These are phyloP conservation scores for Nannoperca australis DNA, from an alignment of 2,797 vertebrate genomes.

Conservation along the genomic window DNA sequence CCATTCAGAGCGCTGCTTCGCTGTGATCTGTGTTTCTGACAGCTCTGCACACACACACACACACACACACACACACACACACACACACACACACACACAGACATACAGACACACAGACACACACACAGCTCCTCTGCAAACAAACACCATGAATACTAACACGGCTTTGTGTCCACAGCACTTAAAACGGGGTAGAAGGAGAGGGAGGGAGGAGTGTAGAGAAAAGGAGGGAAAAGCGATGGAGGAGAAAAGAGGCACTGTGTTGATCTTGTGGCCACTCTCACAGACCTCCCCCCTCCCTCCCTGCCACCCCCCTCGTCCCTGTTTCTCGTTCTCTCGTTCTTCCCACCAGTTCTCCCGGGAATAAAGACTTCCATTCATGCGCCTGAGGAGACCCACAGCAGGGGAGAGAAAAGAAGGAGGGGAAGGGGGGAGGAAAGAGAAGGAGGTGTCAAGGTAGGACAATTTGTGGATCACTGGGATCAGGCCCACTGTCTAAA, in stretches of 20 bases:
- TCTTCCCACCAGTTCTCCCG: conserved; percentile 85
- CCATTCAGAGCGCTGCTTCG: conserved; percentile 87
- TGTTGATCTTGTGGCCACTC: conserved; percentile 84
- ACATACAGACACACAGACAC: conserved; percentile 64
- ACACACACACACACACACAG: conserved; percentile 53
- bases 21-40: conserved; percentile 88
- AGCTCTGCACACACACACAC: conserved; percentile 72
- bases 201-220: conserved; percentile 37
- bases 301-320: conserved; percentile 42
- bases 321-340: conserved; percentile 78
- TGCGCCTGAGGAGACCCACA: conserved; percentile 82
- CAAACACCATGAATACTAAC: conserved; percentile 92
- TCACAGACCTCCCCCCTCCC: conserved; percentile 63
- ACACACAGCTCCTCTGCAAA: conserved; percentile 90
- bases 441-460: conserved; percentile 82
- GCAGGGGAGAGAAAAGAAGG: conserved; percentile 80
- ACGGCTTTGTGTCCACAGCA: conserved; percentile 84
- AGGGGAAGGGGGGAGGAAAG: conserved; percentile 63
- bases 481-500: conserved; percentile 66
- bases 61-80: conserved; percentile 57
- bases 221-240: conserved; percentile 73
- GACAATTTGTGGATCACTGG: conserved; percentile 75
- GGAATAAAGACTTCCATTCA: conserved; percentile 90
- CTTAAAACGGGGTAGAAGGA: conserved; percentile 75
- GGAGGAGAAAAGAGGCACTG: conserved; percentile 75